Evolutionary conservation across 2,113 vertebrate species (phyloP).

Genomic region (Gymnogyps californianus): DNA sequence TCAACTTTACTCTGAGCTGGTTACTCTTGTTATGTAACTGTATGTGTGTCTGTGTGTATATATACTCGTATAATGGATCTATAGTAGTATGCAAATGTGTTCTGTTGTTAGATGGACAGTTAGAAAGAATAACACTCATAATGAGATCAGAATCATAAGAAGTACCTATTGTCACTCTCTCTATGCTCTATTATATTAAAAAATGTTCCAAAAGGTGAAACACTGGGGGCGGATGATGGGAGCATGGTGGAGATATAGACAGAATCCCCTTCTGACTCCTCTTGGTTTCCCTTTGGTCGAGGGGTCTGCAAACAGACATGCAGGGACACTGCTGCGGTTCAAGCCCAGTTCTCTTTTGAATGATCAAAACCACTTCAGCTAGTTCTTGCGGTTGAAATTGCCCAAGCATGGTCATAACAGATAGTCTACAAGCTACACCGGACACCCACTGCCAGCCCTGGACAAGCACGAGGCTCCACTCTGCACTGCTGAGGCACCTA

Average conservation of each 20-base stretch:
- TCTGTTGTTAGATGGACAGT: background rate
- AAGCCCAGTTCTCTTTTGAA: background rate
- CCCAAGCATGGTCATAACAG: background rate
- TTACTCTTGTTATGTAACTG: background rate
- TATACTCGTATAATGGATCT: background rate
- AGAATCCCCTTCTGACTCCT: background rate
- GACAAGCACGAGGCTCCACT: fast-evolving
- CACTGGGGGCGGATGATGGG: no score
- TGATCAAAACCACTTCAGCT: background rate
- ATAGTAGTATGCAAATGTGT: background rate
- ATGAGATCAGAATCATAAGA: background rate
- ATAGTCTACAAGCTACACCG: background rate
- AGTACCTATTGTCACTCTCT: background rate
- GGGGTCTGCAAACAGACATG: background rate
- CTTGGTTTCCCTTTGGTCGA: background rate
- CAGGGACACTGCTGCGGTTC: background rate
- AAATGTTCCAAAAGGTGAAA: background rate
- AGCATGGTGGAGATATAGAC: background rate
- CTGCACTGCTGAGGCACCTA: background rate
- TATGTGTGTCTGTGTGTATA: background rate
- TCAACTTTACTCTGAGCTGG: background rate
- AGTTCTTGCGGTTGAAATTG: background rate
- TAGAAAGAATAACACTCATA: background rate
- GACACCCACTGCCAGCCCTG: background rate
- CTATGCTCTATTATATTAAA: background rate